phyloP scores from a whole-genome alignment of 2,888 invertebrate genomes.

The Heliconius erato region DNA sequence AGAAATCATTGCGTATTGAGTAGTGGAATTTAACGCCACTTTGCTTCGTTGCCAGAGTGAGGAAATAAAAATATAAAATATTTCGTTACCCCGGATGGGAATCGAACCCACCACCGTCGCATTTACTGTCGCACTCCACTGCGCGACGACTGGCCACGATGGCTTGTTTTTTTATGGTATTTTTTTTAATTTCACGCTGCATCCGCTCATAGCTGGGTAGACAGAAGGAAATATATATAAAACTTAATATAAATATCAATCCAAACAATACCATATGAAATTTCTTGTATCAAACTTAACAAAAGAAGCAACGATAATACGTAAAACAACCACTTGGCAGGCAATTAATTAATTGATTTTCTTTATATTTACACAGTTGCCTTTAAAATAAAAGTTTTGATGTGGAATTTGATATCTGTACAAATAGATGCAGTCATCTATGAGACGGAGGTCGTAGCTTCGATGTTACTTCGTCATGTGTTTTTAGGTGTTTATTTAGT shows the following conservation, averaged over 20 bases:
- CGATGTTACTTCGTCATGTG: not conserved
- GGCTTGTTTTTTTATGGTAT: no score
- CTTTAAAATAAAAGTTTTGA: not conserved
- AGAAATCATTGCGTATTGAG: no score
- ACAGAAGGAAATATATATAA: not conserved
- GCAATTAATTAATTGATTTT: constrained; percentile 16
- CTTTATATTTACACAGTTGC: constrained; percentile 8
- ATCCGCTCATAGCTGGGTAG: not conserved
- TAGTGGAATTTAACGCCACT: no score
- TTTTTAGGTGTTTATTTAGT: not conserved
- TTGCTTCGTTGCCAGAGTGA: no score
- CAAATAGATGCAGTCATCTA: constrained; percentile 1
- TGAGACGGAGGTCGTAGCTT: not conserved
- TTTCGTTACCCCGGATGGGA: no score
- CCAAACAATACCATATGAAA: not conserved
- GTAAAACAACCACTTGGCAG: not conserved
- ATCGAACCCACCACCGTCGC: no score
- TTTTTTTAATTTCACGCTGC: not conserved
- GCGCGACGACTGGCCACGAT: no score
- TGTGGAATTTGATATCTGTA: not conserved
- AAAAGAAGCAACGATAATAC: constrained; percentile 5
- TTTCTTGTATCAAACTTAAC: not conserved
- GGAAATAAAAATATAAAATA: no score
- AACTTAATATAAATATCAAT: not conserved
- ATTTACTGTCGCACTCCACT: no score